These are phyloP conservation scores for Trichacis sp. DNA, from an alignment of 2,888 invertebrate genomes.

Conservation along the genomic window DNA sequence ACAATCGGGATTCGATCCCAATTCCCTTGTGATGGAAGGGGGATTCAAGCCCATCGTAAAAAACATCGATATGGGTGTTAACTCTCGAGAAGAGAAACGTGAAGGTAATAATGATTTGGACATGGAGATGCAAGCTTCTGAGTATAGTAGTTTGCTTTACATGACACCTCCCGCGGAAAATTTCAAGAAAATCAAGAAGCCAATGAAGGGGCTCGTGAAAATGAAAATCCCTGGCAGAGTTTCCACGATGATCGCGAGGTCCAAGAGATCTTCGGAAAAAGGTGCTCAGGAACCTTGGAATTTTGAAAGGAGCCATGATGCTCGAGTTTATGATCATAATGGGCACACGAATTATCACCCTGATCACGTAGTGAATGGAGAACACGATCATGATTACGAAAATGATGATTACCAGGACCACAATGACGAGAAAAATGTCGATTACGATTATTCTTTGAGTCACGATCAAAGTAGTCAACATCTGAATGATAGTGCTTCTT, in stretches of 20 bases:
- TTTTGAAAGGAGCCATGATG: constrained; percentile 30
- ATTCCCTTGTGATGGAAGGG: constrained; percentile 84
- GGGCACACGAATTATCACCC: constrained; percentile 39
- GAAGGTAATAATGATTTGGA: too few species aligned
- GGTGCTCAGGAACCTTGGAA: constrained; percentile 30
- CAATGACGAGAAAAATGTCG: background rate
- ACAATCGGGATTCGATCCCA: constrained; percentile 84
- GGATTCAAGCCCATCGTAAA: constrained; percentile 85
- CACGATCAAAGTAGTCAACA: too few species aligned
- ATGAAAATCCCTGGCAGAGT: constrained; percentile 60
- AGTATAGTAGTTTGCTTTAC: constrained; percentile 74
- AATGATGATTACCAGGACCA: constrained; percentile 30
- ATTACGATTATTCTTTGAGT: too few species aligned
- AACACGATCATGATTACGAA: constrained; percentile 17
- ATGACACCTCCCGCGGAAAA: constrained; percentile 77
- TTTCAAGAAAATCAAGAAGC: constrained; percentile 76
- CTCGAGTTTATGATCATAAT: constrained; percentile 25
- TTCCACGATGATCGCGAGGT: constrained; percentile 68
- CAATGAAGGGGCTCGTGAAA: constrained; percentile 73
- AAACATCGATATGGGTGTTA: constrained; percentile 59
- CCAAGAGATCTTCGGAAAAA: constrained; percentile 50
- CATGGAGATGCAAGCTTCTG: constrained; percentile 78
- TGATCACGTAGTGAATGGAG: constrained; percentile 5
- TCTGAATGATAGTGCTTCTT: background rate
- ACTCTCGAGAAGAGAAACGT: constrained; percentile 33